Percentiles rank a stretch among this genome's conserved stretches.
phyloP scores from a whole-genome alignment of 2,888 invertebrate genomes.

The Bimastos eiseni region DNA sequence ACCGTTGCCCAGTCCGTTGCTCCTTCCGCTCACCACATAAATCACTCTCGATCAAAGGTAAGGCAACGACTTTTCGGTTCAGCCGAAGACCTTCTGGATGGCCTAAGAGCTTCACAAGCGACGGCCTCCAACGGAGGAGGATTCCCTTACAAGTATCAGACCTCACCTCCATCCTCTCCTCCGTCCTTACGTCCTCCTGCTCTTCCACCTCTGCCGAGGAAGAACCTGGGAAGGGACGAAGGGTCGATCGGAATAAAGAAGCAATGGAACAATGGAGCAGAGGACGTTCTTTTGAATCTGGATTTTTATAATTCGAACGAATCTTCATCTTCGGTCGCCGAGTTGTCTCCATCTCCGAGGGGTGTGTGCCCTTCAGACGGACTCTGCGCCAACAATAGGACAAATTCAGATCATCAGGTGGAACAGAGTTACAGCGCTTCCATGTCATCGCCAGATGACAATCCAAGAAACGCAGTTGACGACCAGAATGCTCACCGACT shows the following conservation, averaged over 20 bases:
- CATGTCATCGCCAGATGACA: background rate
- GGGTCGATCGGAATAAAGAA: background rate
- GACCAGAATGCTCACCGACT: background rate
- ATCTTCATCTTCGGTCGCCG: background rate
- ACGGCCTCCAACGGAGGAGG: background rate
- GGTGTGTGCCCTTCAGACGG: no score
- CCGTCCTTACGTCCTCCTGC: background rate
- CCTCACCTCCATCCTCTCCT: background rate
- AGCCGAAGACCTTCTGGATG: background rate
- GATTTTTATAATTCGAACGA: background rate
- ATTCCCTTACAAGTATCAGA: background rate
- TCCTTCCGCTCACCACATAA: background rate
- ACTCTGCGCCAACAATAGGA: no score
- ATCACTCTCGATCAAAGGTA: background rate
- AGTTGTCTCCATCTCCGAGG: background rate
- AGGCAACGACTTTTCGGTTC: slow-evolving; percentile 14
- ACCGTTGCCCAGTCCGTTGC: background rate
- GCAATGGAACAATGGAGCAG: no score
- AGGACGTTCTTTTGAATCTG: background rate
- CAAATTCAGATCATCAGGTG: background rate
- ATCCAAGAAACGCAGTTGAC: background rate
- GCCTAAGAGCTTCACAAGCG: background rate
- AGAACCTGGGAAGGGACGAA: background rate
- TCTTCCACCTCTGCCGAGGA: slow-evolving; percentile 8
- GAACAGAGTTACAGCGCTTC: background rate